Percentiles rank a stretch among this genome's conserved stretches.
Evolutionary conservation across 2,888 invertebrate genomes (phyloP).

Genomic region (Brachyopa scutellaris): DNA sequence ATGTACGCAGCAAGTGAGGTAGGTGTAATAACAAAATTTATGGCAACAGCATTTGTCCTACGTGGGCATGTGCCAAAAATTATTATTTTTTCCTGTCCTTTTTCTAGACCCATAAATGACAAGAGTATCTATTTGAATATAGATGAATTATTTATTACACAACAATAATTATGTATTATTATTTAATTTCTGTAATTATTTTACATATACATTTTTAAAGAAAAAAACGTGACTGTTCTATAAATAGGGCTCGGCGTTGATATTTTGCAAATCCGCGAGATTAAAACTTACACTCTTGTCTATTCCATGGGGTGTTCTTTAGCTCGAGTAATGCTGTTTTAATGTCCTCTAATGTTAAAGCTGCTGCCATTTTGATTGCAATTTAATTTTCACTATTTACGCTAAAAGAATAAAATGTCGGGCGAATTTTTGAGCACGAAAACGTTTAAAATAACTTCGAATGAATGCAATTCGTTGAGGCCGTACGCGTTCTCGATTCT

Average conservation of each 20-base stretch:
- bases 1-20: background rate
- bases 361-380: conserved; percentile 48
- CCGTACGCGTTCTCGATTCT: conserved; percentile 30
- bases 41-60: conserved; percentile 59
- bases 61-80: conserved; percentile 58
- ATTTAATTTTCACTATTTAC: background rate
- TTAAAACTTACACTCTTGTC: conserved; percentile 56
- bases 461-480: background rate
- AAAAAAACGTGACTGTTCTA: conserved; percentile 54
- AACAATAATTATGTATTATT: conserved; percentile 48
- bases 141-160: conserved; percentile 53
- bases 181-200: conserved; percentile 33
- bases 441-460: conserved; percentile 28
- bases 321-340: conserved; percentile 54
- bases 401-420: background rate
- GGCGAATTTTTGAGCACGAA: background rate
- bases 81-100: background rate
- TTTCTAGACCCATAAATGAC: too few species aligned
- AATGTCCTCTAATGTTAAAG: conserved; percentile 65
- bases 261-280: too few species aligned
- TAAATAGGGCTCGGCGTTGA: conserved; percentile 37
- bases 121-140: background rate
- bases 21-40: conserved; percentile 21
- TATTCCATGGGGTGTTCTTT: conserved; percentile 64
- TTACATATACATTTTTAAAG: conserved; percentile 13